Base-by-base conservation (phyloP, 2,113 vertebrate genomes). In the Silurus glanis region DNA sequence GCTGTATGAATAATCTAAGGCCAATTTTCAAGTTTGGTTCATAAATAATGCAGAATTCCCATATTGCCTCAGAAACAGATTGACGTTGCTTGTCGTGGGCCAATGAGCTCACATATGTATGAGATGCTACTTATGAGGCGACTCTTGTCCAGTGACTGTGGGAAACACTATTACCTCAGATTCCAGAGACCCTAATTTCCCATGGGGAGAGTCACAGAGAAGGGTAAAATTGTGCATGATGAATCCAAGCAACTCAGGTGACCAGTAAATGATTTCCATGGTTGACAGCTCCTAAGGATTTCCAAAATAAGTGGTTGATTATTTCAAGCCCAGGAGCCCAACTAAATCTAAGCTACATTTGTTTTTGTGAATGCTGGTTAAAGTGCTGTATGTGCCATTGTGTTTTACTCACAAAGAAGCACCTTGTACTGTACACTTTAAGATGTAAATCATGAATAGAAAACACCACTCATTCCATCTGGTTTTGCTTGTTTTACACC, bases 181-280 rank as follows among this genome's bases (percentile, higher is more conserved):
- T 92, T 91, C 87, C 87, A 83, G 85, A 87, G 87, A 88, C 89
- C 85, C 86, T 91, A 71, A 92, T 93, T 94, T 94, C 93, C 92
- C 92, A 79, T 17, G 88, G 91, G 92, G 91, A 74, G 85, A 72
- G 81, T 90, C 62, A n/a, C 69, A 37, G 64, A 90, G 83, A 74
- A 87, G 88, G 94, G 89, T 91, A 92, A 87, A 88, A 16, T 37
- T 61, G 12, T 80, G 28, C 75, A 53, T 79, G 25, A 53, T 61
- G 45, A 17, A 71, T 12, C 21, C 12, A 71, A 79, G 64, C 0
- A 1, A 28, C 80, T 85, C 80, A 82, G 83, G 61, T 55, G 72
- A 87, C 56, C 83, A 67, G 21, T 83, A 79, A 82, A 85, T n/a
- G 9, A 16, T 61, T 47, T 75, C 28, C 16, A 71, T 25, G 62